Evolutionary conservation across 2,797 vertebrate species (phyloP), one percentile per base, ranked within the genome.

Genomic region (Micromesistius poutassou): DNA sequence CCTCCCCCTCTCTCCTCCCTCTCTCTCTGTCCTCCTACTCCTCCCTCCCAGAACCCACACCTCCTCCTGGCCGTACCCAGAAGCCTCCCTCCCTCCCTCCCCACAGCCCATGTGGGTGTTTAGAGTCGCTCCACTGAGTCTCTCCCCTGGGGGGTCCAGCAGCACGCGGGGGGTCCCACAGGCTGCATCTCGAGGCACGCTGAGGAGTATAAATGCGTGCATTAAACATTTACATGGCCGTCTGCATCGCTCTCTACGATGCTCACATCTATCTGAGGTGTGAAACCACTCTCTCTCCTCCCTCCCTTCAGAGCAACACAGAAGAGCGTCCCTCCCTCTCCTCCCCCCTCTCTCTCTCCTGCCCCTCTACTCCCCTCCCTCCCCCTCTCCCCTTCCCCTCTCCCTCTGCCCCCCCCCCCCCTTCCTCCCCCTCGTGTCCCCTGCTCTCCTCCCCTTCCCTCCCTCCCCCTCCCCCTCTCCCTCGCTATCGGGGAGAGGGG

Each of bases 181-280:
- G 46, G 46, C 46, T 22, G 16, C 19, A 5, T 13, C 38, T 13
- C 1, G 9, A 9, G 38, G 38, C 38, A 9, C 38, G 2, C 6
- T 40, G 38, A 9, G 38, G 38, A 13, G 82, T 78, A 80, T 82
- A 77, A 30, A 83, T 78, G 73, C 42, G 62, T 73, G 25, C 77
- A 84, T 88, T 36, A 87, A 82, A 77, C 36, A 83, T 86, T 83
- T 40, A 81, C 50, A 19, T 7, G 25, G n/a, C 38, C 30, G 75
- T 83, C 80, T 77, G 28, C 74, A 40, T 78, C 30, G 19, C 5
- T 50, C 76, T 76, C 33, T 33, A 12, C 40, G 55, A 55, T 75
- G 66, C 74, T 76, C 71, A 71, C 16, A 79, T 30, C 28, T 70
- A 74, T 28, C 75, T 71, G 19, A 74, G 75, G 31, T 72, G 77